A percentile compares a stretch with the other conserved stretches of the same genome.
Conservation (phyloP, 2,113 vertebrate species). For the Polypterus senegalus region DNA sequence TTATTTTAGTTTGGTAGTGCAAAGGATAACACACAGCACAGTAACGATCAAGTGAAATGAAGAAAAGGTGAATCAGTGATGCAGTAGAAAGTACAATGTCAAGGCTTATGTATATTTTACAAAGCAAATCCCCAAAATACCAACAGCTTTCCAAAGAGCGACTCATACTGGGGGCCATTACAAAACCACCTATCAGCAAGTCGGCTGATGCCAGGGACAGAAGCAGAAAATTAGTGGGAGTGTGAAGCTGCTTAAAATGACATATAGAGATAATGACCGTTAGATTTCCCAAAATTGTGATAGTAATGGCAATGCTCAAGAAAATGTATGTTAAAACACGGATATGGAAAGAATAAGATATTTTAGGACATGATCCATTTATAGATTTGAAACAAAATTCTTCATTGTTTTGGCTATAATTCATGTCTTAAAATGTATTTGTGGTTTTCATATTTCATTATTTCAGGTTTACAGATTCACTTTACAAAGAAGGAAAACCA, state of each 20-base stretch:
- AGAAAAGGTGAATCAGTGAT: background rate
- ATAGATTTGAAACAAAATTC: background rate
- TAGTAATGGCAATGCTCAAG: background rate
- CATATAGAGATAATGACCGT: background rate
- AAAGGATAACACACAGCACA: no score
- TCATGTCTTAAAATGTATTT: no score
- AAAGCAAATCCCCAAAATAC: background rate
- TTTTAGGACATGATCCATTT: background rate
- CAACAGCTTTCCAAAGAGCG: conserved; percentile 2
- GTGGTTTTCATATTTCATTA: no score
- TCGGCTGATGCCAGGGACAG: conserved; percentile 3
- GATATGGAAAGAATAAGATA: background rate
- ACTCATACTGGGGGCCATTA: background rate
- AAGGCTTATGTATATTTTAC: conserved; percentile 1
- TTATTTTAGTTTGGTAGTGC: no score
- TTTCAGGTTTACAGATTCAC: no score
- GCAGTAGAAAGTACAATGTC: conserved; percentile 2
- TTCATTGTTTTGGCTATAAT: background rate
- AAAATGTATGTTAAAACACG: background rate
- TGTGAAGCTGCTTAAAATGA: conserved; percentile 3
- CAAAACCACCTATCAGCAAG: background rate
- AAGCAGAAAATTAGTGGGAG: conserved; percentile 1
- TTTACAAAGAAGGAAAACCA: no score
- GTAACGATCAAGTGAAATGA: background rate
- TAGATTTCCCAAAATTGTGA: background rate